Evolutionary conservation across 2,888 invertebrate species (phyloP), one percentile per base, ranked within the genome.

Genomic region (Ornithoptera alexandrae): DNA sequence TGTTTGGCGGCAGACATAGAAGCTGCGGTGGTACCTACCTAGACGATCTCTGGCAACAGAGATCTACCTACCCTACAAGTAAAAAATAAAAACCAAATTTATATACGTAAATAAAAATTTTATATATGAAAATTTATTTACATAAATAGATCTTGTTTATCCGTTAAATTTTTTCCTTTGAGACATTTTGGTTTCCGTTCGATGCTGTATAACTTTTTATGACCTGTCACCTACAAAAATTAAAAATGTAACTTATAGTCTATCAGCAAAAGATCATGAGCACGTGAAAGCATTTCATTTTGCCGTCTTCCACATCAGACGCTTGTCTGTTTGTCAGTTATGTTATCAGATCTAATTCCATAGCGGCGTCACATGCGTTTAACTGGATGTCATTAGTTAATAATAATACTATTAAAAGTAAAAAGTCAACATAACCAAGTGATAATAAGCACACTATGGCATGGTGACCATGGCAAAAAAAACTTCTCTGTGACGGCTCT

Each of bases 321-420:
- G 63, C 58, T 64, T 59, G 67, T 70, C 59, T 64, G 66, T 59
- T 42, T 61, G 60, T 63, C 62, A 20, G 56, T 69, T 57, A 58
- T 66, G 69, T 81, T 80, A 81, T 81, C 80, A 77, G 78, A 78
- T 79, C 72, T 69, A 67, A 71, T 72, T 74, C 76, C 72, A 80
- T 76, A 72, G 75, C 74, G 64, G 74, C 73, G 71, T 81, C 73
- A 82, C 84, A 82, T 82, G 82, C 82, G 76, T 83, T 73, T 68
- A 71, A 76, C 76, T 73, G 69, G 62, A 63, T 72, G 72, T 76
- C 75, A 74, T 72, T 78, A 83, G 85, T 84, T 83, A 74, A 74
- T 74, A 73, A 70, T 81, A 84, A 86, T 84, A 79, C 85, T 12
- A 50, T 17, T 50, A 18, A 50, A 46, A 17, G 17, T 18, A 50